Base-by-base conservation (phyloP, 92 coral and sea anemone genomes). In the Zoanthus sociatus region DNA sequence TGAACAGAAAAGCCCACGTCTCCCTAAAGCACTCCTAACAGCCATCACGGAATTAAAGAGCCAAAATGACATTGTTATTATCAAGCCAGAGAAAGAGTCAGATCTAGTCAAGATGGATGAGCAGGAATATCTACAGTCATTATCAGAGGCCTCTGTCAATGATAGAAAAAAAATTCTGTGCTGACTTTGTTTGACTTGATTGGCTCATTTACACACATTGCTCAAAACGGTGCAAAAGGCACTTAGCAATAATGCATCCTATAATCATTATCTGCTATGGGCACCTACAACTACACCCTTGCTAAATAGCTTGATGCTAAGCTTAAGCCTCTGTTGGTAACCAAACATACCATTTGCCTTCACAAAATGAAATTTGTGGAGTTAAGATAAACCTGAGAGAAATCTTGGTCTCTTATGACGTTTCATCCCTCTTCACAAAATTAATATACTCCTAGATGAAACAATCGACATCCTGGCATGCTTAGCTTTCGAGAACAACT, bases 21-120 rank as follows among this genome's bases (percentile, higher is more conserved):
- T 76, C 58, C 87, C 91, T 5, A 88, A 82, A 83, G 66, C 73
- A 54, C 85, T 79, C 17, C 85, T 79, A 48, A 42, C 75, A 53
- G 85, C 72, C 12, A 79, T 46, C 48, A 50, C 16, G 75, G 68
- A 79, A 45, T 64, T 79, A 21, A 79, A 58, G 85, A 51, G 73
- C 51, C 86, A 78, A 1, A 78, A 87, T 10, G 83, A 84, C 15
- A 78, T 78, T 66, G 90, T 87, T 6, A 87, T 87, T 32, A 53
- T 11, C 7, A 53, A 53, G 7, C 60, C 60, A 53, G 60, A 58
- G 0, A 58, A 58, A 58, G 66, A 20, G 66, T 58, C 66, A 58
- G 66, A 20, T 58, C 20, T 58, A 58, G 66, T 58, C 66, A 16
- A 11, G 18, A 58, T 58, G 66, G 66, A 58, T 58, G 14, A 58